phyloP scores from a whole-genome alignment of 2,888 invertebrate genomes.

The Brachylomia viminalis region DNA sequence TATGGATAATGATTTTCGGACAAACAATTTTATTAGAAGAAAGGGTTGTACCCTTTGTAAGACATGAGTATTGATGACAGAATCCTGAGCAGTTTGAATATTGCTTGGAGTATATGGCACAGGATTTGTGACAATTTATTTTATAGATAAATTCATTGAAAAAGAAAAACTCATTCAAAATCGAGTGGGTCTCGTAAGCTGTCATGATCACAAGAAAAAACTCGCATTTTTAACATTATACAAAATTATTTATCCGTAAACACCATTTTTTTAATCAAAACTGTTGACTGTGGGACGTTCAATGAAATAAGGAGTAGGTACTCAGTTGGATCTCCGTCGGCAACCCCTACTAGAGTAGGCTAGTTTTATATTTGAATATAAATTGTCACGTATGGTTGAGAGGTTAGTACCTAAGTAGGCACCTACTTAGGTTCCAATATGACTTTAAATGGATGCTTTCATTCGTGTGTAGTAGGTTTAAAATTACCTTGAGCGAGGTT shows the following conservation, averaged over 20 bases:
- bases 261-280: background rate
- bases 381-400: background rate
- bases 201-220: constrained; percentile 14
- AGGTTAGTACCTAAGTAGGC: constrained; percentile 1
- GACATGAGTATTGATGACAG: background rate
- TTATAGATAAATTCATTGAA: background rate
- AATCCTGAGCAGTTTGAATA: background rate
- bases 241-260: constrained; percentile 7
- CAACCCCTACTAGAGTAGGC: constrained; percentile 5
- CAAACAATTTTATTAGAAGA: too few species aligned
- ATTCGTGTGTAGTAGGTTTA: background rate
- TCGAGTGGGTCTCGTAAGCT: constrained; percentile 40
- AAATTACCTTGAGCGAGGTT: background rate
- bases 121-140: background rate
- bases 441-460: background rate
- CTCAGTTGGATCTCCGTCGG: constrained; percentile 12
- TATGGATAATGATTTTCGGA: too few species aligned
- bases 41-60: too few species aligned
- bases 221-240: background rate
- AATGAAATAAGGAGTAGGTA: background rate
- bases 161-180: background rate
- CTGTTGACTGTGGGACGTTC: background rate
- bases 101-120: background rate
- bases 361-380: background rate
- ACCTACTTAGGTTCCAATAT: background rate